Percentiles rank a stretch among this genome's conserved stretches.
Evolutionary conservation across 2,113 vertebrate genomes (phyloP).

Genomic region (Emberiza fucata): DNA sequence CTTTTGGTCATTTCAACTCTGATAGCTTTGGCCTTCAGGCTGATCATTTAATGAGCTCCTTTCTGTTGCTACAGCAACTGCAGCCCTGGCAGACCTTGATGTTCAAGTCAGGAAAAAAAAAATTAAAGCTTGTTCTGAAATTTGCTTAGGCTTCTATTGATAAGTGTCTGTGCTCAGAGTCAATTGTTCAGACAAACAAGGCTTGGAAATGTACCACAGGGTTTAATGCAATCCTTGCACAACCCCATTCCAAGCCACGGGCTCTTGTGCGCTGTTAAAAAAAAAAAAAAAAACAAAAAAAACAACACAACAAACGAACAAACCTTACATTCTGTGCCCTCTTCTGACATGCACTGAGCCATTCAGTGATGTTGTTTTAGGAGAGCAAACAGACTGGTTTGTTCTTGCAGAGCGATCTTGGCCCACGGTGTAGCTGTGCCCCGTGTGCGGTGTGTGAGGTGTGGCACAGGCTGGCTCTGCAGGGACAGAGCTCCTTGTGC

Average conservation of each 20-base stretch:
- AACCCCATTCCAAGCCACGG: background rate
- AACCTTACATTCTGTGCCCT: background rate
- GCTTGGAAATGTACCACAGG: constrained; percentile 30
- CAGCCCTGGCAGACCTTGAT: constrained; percentile 65
- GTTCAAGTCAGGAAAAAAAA: constrained; percentile 27
- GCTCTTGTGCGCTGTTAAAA: background rate
- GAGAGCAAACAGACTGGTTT: background rate
- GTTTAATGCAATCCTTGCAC: constrained; percentile 41
- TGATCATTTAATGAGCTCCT: constrained; percentile 70
- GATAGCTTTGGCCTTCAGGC: constrained; percentile 68
- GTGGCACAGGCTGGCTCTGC: background rate
- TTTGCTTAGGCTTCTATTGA: constrained; percentile 57
- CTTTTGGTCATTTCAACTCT: constrained; percentile 59
- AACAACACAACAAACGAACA: background rate
- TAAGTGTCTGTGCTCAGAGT: constrained; percentile 57
- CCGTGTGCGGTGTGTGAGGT: background rate
- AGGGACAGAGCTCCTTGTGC: background rate
- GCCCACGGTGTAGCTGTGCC: background rate
- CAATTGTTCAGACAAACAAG: constrained; percentile 64
- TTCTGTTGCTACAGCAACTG: constrained; percentile 63
- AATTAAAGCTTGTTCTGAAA: constrained; percentile 45
- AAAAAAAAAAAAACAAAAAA: background rate
- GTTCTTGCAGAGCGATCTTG: background rate
- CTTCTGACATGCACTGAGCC: background rate
- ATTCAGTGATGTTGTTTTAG: background rate